Conservation (phyloP, 2,888 invertebrate species). For the Sericinus montela region DNA sequence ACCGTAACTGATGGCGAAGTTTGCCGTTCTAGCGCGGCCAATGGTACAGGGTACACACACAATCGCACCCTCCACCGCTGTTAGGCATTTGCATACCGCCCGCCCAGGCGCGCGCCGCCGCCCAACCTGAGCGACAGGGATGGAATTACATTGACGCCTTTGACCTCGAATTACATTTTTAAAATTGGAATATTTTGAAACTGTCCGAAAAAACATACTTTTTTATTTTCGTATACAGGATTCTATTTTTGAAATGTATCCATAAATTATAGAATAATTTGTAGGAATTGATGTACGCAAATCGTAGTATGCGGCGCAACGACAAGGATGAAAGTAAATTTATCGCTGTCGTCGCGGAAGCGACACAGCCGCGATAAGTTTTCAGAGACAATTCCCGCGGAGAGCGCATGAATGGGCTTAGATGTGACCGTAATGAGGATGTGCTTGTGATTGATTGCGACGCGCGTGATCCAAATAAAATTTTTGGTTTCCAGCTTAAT, state of each 20-base stretch:
- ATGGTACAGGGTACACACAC: constrained; percentile 76
- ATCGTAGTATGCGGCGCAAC: constrained; percentile 44
- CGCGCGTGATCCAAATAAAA: constrained; percentile 18
- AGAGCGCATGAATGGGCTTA: constrained; percentile 66
- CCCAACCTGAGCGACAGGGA: constrained; percentile 75
- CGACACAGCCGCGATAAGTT: constrained; percentile 52
- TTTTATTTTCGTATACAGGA: background rate
- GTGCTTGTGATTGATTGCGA: constrained; percentile 47
- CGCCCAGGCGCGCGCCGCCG: constrained; percentile 77
- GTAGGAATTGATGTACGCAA: constrained; percentile 33
- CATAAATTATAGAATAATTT: background rate
- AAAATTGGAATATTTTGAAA: constrained; percentile 25
- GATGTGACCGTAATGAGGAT: constrained; percentile 54
- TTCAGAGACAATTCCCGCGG: constrained; percentile 53
- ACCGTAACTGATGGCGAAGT: constrained; percentile 80
- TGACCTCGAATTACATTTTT: constrained; percentile 44
- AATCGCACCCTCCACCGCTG: constrained; percentile 56
- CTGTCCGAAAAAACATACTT: background rate
- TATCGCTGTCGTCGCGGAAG: constrained; percentile 66
- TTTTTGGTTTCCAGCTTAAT: background rate
- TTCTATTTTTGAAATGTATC: constrained; percentile 1
- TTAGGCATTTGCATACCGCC: constrained; percentile 79
- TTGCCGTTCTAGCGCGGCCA: constrained; percentile 78
- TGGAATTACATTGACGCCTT: constrained; percentile 50
- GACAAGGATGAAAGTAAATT: constrained; percentile 76